Evolutionary conservation across 2,797 vertebrate genomes (phyloP).

Genomic region (Emydoidea blandingii): DNA sequence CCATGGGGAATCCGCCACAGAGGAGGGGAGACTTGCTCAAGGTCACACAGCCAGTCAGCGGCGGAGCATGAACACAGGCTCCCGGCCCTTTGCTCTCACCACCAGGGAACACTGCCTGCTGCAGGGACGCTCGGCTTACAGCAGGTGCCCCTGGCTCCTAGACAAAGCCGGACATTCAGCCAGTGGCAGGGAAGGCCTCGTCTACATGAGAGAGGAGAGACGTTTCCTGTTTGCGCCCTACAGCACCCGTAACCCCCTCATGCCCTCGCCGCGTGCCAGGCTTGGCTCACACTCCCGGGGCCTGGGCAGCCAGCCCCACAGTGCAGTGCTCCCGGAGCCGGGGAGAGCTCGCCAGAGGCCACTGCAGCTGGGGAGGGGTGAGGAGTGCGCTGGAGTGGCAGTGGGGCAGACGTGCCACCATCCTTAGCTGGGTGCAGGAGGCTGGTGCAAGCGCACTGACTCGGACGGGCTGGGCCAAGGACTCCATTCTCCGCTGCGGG

Average conservation of each 20-base stretch:
- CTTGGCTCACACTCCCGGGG: fast-evolving
- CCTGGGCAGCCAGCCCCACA: not conserved
- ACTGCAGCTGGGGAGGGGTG: not conserved
- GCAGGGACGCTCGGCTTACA: no score
- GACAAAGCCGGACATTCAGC: not conserved
- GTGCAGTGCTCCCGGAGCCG: not conserved
- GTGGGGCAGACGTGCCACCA: not conserved
- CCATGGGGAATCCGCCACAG: not conserved
- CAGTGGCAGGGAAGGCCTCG: not conserved
- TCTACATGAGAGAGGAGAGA: not conserved
- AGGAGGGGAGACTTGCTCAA: not conserved
- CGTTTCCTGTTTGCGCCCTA: not conserved
- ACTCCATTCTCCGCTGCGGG: not conserved
- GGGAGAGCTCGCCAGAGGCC: not conserved
- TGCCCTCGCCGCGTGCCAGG: not conserved
- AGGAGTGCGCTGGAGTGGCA: no score
- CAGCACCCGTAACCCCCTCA: not conserved
- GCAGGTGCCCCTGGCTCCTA: not conserved
- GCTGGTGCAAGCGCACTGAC: no score
- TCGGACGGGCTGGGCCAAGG: not conserved
- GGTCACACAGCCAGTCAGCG: not conserved
- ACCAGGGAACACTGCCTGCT: not conserved
- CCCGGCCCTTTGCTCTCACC: not conserved
- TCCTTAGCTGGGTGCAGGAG: not conserved
- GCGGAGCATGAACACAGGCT: not conserved